Evolutionary conservation across 1,140 invertebrate species (phyloP), one percentile per base, ranked within the genome.

Genomic region (Drosophila setifemur): DNA sequence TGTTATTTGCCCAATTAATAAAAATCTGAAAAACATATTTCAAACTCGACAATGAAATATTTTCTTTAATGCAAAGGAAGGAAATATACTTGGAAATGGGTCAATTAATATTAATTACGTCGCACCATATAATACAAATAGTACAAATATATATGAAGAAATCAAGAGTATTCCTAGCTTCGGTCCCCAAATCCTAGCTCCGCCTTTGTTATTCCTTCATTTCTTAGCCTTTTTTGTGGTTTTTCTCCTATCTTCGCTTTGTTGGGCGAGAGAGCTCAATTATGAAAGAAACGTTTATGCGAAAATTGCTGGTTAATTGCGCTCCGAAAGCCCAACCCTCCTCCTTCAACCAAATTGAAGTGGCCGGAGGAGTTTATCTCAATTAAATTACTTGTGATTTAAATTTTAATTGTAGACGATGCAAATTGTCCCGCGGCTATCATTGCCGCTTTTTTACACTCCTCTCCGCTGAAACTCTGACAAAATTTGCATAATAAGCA

Each of bases 341-440:
- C 42, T 39, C 21, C 33, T 9, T 18, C 61, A 49, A 66, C 42
- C 14, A 66, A 66, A 66, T 66, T 66, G 61, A 66, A 66, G 64
- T 71, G 45, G 67, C 39, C 70, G 54, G 70, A 42, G 33, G 48
- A 71, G 81, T 77, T 83, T 83, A 57, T 81, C 78, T 85, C 79
- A 83, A 83, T 83, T 83, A 83, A 83, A 85, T 83, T 83, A 79
- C 74, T 79, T 83, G 82, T 85, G 78, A 83, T 85, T 83, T 83
- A 85, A 83, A 83, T 83, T 83, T 83, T 85, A 83, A 83, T 83
- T 83, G 81, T 79, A 85, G 78, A 85, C 70, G 58, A 68, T 61
- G 63, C 53, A 71, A 73, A 72, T 33, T 37, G 42, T 61, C 78
- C 69, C 29, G 26, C 37, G 78, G 78, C 78, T 71, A 85, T 85